These are phyloP conservation scores for Drosophila barbarae DNA, from an alignment of 2,888 invertebrate species.

Conservation along the genomic window DNA sequence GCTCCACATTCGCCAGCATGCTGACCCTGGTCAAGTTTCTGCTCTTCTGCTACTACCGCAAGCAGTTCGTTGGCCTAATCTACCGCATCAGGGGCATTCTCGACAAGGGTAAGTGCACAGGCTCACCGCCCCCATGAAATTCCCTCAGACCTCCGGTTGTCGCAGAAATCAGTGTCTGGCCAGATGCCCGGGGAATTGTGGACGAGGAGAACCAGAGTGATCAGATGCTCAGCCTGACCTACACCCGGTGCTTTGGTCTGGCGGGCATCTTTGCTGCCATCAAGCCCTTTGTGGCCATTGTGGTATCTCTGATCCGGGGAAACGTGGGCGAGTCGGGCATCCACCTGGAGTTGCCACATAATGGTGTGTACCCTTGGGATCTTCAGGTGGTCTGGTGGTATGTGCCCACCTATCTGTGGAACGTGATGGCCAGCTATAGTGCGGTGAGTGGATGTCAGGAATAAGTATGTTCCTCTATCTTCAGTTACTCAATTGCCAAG, in stretches of 20 bases:
- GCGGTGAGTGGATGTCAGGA: slow-evolving; percentile 27
- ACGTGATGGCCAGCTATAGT: slow-evolving; percentile 43
- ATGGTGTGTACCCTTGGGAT: slow-evolving; percentile 43
- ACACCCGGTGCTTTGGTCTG: slow-evolving; percentile 42
- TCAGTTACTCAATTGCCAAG: not conserved
- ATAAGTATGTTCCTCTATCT: not conserved
- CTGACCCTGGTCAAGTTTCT: slow-evolving; percentile 43
- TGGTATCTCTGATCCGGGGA: slow-evolving; percentile 31
- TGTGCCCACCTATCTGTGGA: slow-evolving; percentile 53
- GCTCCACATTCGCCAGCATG: slow-evolving; percentile 36
- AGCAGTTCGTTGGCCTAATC: slow-evolving; percentile 48
- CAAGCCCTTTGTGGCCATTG: slow-evolving; percentile 49
- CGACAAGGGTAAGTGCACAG: slow-evolving; percentile 40
- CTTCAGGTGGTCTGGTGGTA: slow-evolving; percentile 30
- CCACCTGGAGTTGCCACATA: slow-evolving; percentile 47
- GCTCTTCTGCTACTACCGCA: slow-evolving; percentile 47
- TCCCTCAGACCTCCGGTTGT: not conserved
- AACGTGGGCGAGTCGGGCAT: slow-evolving; percentile 6
- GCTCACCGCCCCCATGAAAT: no score
- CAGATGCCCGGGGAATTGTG: slow-evolving; percentile 40
- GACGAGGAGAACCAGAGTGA: slow-evolving; percentile 49
- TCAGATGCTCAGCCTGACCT: slow-evolving; percentile 47
- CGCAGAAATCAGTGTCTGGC: slow-evolving; percentile 42
- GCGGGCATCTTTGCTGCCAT: slow-evolving; percentile 40
- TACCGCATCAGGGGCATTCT: slow-evolving; percentile 46